Base-by-base conservation (phyloP, 2,113 vertebrate genomes). In the Calidris pugnax region DNA sequence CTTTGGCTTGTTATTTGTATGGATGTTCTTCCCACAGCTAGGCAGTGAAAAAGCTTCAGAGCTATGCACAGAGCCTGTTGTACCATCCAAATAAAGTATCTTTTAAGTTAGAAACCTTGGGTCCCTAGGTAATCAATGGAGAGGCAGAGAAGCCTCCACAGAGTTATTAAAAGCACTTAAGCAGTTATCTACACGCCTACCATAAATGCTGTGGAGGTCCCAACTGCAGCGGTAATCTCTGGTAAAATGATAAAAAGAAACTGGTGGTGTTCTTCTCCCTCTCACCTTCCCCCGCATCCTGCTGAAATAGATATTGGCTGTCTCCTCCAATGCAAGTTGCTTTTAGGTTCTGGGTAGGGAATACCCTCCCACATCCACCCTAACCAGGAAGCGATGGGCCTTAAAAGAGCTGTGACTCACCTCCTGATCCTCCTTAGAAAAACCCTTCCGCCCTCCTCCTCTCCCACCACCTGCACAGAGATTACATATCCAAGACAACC, bases 351-450 rank as follows among this genome's bases (percentile, higher is more conserved):
- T 84, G 55, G 39, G 68, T 47, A 93, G 89, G 94, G 94, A 95
- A 92, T 90, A 95, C 91, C 89, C 88, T 87, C 91, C 95, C 68
- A 95, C 91, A 63, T 45, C 83, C 86, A 89, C 73, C 63, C 69
- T 22, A 89, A 14, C 20, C 18, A 90, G 89, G 77, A 95, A 95
- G 50, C 1, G 26, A 92, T 43, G 83, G 60, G 73, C 73, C 39
- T 86, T 67, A 91, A 76, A 96, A 55, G 45, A 93, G 89, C 72
- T 74, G 41, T 97, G 96, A 96, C 50, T 97, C 95, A 95, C 4
- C 16, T 63, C 51, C 76, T 67, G 64, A 90, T 84, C 60, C 64
- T 92, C 72, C 83, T 50, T 6, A 86, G 71, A 68, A 91, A 74
- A 93, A 93, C 27, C 45, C 62, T 92, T 74, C 57, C 32, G 18